Evolutionary conservation across 2,113 vertebrate genomes (phyloP).

Genomic region (Archilochus colubris): DNA sequence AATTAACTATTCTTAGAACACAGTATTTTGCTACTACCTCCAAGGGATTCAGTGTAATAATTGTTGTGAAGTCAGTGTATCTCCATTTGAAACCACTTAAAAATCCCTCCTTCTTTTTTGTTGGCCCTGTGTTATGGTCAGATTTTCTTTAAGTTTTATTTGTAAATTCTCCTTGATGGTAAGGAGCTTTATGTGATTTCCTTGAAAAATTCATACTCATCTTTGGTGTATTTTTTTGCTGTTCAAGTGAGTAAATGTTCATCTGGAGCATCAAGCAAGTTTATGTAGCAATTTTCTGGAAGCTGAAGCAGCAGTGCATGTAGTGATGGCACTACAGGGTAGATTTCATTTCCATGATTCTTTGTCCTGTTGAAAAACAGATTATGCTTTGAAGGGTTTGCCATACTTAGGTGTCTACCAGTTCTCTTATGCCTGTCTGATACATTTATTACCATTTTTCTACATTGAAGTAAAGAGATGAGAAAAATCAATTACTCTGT

Average conservation of each 20-base stretch:
- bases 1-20: not conserved
- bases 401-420: not conserved
- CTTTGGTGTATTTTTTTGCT: not conserved
- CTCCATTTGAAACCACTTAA: conserved; percentile 7
- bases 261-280: not conserved
- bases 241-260: not conserved
- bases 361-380: not conserved
- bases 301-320: not conserved
- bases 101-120: not conserved
- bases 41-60: not conserved
- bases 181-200: not conserved
- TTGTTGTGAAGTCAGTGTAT: not conserved
- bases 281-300: not conserved
- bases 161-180: not conserved
- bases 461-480: not conserved
- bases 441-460: not conserved
- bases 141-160: not conserved
- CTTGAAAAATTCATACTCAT: not conserved
- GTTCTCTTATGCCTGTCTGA: not conserved
- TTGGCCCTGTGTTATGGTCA: not conserved
- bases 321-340: not conserved
- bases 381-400: not conserved
- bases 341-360: not conserved
- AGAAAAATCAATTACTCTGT: not conserved
- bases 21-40: not conserved